Conservation (phyloP, 1,140 invertebrate species). For the Nymphalis io region DNA sequence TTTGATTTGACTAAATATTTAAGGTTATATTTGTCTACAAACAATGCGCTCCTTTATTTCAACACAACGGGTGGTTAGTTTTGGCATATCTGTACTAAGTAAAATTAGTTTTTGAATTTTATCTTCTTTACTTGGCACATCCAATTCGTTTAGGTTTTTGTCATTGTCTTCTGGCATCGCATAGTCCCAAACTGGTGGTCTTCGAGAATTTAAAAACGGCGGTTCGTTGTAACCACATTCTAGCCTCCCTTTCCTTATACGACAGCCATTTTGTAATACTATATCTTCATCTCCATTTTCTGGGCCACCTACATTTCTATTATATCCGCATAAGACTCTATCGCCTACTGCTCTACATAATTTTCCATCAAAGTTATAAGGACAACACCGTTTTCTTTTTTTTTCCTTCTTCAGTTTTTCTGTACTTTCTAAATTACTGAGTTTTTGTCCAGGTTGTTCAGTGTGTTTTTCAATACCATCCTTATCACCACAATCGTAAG, state of each 20-base stretch:
- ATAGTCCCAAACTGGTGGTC: slow-evolving; percentile 50
- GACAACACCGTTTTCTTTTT: slow-evolving; percentile 57
- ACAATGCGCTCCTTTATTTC: slow-evolving; percentile 53
- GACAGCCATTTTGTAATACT: slow-evolving; percentile 52
- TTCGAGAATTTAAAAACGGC: slow-evolving; percentile 52
- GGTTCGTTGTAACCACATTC: slow-evolving; percentile 65
- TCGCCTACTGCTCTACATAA: slow-evolving; percentile 58
- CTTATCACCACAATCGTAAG: slow-evolving; percentile 6
- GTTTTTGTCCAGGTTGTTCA: background rate
- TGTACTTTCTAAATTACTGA: slow-evolving; percentile 3
- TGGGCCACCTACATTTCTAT: slow-evolving; percentile 54
- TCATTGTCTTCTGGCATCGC: slow-evolving; percentile 16
- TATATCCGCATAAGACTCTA: slow-evolving; percentile 63
- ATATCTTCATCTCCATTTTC: slow-evolving; percentile 28
- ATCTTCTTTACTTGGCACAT: slow-evolving; percentile 13
- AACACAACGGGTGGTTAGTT: slow-evolving; percentile 46
- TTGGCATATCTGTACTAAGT: slow-evolving; percentile 17
- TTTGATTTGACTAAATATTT: too few species aligned
- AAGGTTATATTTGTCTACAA: slow-evolving; percentile 42
- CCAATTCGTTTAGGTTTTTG: background rate
- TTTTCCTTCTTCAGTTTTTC: slow-evolving; percentile 16
- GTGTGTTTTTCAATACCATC: background rate
- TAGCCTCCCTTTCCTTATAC: slow-evolving; percentile 52
- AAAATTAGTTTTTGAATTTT: background rate
- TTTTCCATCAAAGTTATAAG: slow-evolving; percentile 63